Evolutionary conservation across 2,888 invertebrate genomes (phyloP).

Genomic region (Andrena camellia): DNA sequence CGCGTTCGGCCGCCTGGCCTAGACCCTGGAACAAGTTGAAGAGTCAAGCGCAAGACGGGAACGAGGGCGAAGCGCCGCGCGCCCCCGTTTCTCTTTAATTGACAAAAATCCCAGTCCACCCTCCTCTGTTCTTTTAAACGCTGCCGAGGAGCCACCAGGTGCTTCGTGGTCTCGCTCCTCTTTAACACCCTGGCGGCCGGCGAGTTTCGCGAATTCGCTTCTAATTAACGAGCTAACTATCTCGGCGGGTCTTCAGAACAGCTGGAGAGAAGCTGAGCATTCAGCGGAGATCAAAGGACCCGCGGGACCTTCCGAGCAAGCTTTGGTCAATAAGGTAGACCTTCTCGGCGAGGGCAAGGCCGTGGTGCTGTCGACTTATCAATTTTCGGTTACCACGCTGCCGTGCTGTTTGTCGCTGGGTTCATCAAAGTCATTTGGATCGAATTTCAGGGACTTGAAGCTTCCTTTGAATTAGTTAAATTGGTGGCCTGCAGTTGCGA

Average conservation of each 20-base stretch:
- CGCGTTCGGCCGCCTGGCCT: neutral
- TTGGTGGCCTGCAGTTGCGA: too few relatives aligned
- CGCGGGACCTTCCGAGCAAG: slow-evolving; percentile 9
- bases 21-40: slow-evolving; percentile 22
- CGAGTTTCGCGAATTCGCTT: slow-evolving; percentile 34
- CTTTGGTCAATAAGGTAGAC: neutral
- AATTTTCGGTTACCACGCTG: too few relatives aligned
- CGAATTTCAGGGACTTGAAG: too few relatives aligned
- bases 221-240: slow-evolving; percentile 46
- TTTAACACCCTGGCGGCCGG: slow-evolving; percentile 6
- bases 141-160: neutral
- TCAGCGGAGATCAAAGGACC: slow-evolving; percentile 46
- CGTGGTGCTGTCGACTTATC: neutral
- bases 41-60: slow-evolving; percentile 14
- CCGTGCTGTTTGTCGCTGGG: too few relatives aligned
- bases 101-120: slow-evolving; percentile 9
- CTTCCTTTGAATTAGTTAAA: too few relatives aligned
- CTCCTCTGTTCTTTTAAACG: slow-evolving; percentile 2
- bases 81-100: slow-evolving; percentile 12
- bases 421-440: too few relatives aligned
- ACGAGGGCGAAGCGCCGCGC: slow-evolving; percentile 19
- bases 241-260: slow-evolving; percentile 11
- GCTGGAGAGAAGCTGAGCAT: slow-evolving; percentile 32
- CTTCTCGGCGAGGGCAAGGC: slow-evolving; percentile 7
- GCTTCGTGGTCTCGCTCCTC: slow-evolving; percentile 9